These are phyloP conservation scores for Nesidiocoris tenuis DNA, from an alignment of 2,888 invertebrate genomes.

Conservation along the genomic window DNA sequence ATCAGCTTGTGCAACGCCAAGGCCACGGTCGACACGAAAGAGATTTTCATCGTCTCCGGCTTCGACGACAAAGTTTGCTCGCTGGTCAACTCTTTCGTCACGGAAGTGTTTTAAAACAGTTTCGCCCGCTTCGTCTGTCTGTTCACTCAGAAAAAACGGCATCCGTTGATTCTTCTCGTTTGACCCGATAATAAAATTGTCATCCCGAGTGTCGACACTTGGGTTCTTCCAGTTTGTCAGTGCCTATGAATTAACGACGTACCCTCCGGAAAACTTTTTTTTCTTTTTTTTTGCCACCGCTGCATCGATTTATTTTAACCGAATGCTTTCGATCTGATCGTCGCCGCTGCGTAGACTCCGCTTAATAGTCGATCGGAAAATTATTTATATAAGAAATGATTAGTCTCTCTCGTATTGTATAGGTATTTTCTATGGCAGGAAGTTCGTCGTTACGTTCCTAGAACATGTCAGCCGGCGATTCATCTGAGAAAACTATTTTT, in stretches of 20 bases:
- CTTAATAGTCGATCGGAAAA: too few species aligned
- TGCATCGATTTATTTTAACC: too few species aligned
- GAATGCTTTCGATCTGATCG: too few species aligned
- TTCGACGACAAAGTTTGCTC: conserved; percentile 39
- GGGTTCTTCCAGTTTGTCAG: not conserved
- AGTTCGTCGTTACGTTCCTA: too few species aligned
- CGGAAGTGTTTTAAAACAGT: conserved; percentile 22
- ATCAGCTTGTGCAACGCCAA: conserved; percentile 19
- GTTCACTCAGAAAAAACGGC: not conserved
- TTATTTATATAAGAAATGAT: too few species aligned
- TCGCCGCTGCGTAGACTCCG: too few species aligned
- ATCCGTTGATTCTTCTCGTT: not conserved
- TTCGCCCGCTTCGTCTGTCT: not conserved
- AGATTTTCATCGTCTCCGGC: conserved; percentile 25
- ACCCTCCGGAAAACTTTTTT: not conserved
- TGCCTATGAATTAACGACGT: not conserved
- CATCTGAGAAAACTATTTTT: too few species aligned
- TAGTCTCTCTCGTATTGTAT: too few species aligned
- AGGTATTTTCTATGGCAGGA: too few species aligned
- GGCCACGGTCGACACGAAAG: conserved; percentile 19
- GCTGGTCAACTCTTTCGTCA: conserved; percentile 24
- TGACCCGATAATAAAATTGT: too few species aligned
- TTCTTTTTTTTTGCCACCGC: not conserved
- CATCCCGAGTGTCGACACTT: not conserved
- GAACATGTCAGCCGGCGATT: too few species aligned